These are phyloP conservation scores for Steatornis caripensis DNA, from an alignment of 2,113 vertebrate species.

Conservation along the genomic window DNA sequence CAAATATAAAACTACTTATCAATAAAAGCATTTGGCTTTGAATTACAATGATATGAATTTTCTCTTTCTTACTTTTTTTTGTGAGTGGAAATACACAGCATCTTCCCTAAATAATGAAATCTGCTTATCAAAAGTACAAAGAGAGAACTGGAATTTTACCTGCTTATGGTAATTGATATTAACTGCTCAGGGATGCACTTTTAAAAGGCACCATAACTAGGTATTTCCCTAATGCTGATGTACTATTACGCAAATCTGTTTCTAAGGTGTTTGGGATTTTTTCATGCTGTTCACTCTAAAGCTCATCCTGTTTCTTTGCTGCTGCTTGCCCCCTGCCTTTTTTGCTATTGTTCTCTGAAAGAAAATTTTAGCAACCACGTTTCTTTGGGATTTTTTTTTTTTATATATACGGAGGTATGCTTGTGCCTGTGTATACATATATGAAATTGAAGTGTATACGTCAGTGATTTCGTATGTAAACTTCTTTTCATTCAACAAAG, in stretches of 20 bases:
- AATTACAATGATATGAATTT: background rate
- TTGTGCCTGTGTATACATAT: background rate
- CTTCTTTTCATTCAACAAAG: background rate
- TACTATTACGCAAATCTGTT: background rate
- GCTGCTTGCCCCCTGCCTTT: constrained; percentile 44
- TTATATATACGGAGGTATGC: accelerated
- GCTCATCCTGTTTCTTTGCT: background rate
- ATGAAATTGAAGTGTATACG: background rate
- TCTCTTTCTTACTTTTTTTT: background rate
- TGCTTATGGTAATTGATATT: background rate
- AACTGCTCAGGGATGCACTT: background rate
- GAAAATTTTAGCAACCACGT: background rate
- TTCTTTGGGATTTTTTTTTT: too few species aligned
- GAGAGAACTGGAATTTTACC: background rate
- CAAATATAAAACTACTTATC: background rate
- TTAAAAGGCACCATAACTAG: background rate
- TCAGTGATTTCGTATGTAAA: background rate
- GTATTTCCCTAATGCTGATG: background rate
- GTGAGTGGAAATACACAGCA: background rate
- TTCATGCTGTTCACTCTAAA: background rate
- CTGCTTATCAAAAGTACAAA: background rate
- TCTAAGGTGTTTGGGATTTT: background rate
- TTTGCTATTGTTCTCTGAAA: background rate
- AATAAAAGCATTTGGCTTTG: background rate
- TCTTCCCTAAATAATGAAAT: background rate